Evolutionary conservation across 2,888 invertebrate species (phyloP).

Genomic region (Nomada flava): DNA sequence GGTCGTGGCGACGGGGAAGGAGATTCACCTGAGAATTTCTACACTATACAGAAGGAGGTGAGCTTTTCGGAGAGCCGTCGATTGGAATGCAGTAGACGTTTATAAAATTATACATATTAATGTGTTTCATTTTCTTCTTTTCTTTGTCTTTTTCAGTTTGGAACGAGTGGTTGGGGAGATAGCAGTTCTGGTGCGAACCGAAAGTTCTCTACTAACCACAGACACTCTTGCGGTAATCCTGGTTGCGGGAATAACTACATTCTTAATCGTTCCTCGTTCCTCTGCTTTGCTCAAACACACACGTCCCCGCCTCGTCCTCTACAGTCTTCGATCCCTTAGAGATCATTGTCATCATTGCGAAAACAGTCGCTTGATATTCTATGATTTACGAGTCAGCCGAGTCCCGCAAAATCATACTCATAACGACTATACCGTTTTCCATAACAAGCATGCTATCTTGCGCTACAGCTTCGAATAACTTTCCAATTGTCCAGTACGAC

Average conservation of each 20-base stretch:
- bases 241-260: constrained; percentile 84
- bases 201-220: constrained; percentile 84
- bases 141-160: constrained; percentile 79
- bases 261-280: constrained; percentile 78
- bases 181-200: constrained; percentile 84
- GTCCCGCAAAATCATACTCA: constrained; percentile 35
- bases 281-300: constrained; percentile 65
- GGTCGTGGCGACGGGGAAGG: constrained; percentile 85
- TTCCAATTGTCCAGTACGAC: constrained; percentile 14
- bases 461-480: constrained; percentile 57
- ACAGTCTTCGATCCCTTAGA: constrained; percentile 16
- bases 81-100: background rate
- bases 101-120: background rate
- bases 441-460: constrained; percentile 66
- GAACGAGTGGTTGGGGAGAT: constrained; percentile 83
- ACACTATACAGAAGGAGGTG: constrained; percentile 90
- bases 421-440: constrained; percentile 19
- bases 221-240: constrained; percentile 84
- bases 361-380: constrained; percentile 47
- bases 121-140: constrained; percentile 16
- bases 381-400: constrained; percentile 32
- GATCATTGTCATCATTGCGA: constrained; percentile 1
- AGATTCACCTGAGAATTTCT: constrained; percentile 85
- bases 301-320: constrained; percentile 20
- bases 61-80: background rate